Evolutionary conservation across 2,797 vertebrate species (phyloP), one percentile per base, ranked within the genome.

Genomic region (Mastacembelus armatus): DNA sequence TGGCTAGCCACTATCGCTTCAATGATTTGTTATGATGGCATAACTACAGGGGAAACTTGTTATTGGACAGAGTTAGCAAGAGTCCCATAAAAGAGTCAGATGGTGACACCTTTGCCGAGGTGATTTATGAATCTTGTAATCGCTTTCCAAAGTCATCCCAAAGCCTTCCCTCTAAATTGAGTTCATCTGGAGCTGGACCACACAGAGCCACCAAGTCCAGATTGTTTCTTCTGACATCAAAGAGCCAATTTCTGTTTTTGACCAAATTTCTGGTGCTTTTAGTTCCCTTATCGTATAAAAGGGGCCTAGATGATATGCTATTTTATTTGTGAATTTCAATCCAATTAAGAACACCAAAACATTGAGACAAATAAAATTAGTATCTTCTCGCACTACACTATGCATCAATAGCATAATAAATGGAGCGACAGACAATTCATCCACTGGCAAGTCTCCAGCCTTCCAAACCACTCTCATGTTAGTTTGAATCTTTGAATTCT

Each of bases 41-140:
- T 85, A 89, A 91, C 91, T 92, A 94, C 92, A 92, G 89, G 92
- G 91, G 86, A 93, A 93, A 92, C 92, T 93, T 91, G 92, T 92
- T 91, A 84, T 92, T 93, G 93, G 91, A 92, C 70, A 22, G 71
- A 90, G 86, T 92, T 91, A 87, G 91, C 87, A 91, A 88, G 90
- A 84, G 86, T 78, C 86, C 86, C 87, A 94, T 90, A 84, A 93
- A 92, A 90, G 89, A 91, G 90, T 93, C 92, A 91, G 89, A 92
- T 87, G 92, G 88, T 91, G 92, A 93, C 93, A 93, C 92, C 90
- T 93, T 91, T 88, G 85, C 91, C 52, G 89, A 90, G 92, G 89
- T 91, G 88, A 91, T 91, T 90, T 84, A 82, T 82, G 85, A 88
- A 87, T 91, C 87, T 88, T 92, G 79, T 92, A 83, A 92, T 92